phyloP scores from a whole-genome alignment of 1,140 invertebrate genomes.

The Apocrypta bakeri region DNA sequence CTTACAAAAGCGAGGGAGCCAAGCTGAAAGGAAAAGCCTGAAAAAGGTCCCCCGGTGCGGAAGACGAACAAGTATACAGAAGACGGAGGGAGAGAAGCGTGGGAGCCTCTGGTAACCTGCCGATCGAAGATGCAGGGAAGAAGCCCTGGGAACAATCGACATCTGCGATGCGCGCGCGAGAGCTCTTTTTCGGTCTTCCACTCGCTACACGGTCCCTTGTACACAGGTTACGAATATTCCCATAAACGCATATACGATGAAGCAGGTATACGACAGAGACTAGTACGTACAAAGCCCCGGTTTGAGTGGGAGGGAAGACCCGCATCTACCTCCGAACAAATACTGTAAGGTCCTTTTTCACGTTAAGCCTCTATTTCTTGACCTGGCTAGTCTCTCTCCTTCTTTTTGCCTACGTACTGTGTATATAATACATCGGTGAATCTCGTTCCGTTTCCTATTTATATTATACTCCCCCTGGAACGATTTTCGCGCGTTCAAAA shows the following conservation, averaged over 20 bases:
- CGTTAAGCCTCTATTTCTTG: not conserved
- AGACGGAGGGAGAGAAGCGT: conserved; percentile 14
- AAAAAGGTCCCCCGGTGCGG: not conserved
- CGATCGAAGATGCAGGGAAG: conserved; percentile 24
- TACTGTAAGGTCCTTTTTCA: not conserved
- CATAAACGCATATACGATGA: not conserved
- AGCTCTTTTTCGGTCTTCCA: conserved; percentile 5
- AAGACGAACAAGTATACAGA: not conserved
- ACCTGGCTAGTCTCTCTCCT: not conserved
- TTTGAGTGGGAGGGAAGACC: not conserved
- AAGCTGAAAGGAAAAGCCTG: not conserved
- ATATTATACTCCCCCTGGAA: too few species aligned
- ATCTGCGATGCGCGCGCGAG: conserved; percentile 4
- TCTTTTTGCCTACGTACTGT: not conserved
- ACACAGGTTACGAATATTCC: not conserved
- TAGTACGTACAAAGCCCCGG: not conserved
- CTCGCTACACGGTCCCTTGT: not conserved
- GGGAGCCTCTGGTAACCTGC: conserved; percentile 37
- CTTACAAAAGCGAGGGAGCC: not conserved
- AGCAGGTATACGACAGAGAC: conserved; percentile 2
- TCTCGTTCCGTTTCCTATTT: not conserved
- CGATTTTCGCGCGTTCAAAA: conserved; percentile 13
- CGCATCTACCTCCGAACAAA: not conserved
- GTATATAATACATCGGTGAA: not conserved
- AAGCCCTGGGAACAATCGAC: conserved; percentile 39